These are phyloP conservation scores for Sapayoa aenigma DNA, from an alignment of 2,113 vertebrate species.

Conservation along the genomic window DNA sequence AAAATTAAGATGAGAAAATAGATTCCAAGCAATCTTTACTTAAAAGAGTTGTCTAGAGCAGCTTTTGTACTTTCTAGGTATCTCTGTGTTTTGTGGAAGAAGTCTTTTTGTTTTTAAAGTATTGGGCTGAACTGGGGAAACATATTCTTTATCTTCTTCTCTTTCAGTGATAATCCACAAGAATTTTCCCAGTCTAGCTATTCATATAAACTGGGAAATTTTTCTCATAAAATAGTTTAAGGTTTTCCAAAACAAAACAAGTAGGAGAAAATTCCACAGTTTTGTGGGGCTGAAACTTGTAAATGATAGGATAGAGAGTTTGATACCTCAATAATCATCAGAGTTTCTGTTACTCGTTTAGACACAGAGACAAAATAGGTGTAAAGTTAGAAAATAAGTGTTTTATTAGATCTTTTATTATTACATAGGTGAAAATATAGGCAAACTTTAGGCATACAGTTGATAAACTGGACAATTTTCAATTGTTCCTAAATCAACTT, in stretches of 20 bases:
- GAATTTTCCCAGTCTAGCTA: neutral
- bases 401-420: neutral
- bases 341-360: neutral
- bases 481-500: neutral
- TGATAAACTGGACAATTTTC: neutral
- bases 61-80: neutral
- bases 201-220: neutral
- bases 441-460: neutral
- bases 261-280: accelerated
- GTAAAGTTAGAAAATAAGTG: neutral
- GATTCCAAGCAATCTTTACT: neutral
- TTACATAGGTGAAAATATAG: neutral
- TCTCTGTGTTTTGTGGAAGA: neutral
- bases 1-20: neutral
- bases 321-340: neutral
- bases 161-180: neutral
- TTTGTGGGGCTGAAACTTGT: neutral
- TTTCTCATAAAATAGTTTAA: neutral
- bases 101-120: neutral
- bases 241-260: neutral
- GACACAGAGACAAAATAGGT: neutral
- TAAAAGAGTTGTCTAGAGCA: neutral
- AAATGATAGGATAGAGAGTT: neutral
- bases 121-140: neutral
- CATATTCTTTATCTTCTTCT: neutral